Percentiles rank a stretch among this genome's conserved stretches.
Conservation (phyloP, 2,113 vertebrate genomes). For the Chloroceryle aenea region DNA sequence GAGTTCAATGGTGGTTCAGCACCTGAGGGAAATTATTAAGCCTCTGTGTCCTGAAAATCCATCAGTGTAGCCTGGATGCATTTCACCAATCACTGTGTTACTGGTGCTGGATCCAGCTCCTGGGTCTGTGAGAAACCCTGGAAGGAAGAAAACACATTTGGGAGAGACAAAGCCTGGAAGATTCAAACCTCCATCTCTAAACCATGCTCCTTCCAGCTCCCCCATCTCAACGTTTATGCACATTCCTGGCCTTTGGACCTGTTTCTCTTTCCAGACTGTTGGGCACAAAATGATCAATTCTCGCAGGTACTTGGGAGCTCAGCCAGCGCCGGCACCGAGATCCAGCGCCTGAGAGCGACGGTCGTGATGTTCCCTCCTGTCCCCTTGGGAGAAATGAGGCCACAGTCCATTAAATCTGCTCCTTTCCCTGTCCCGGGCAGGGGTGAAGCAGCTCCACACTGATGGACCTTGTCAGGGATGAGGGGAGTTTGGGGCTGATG, state of each 20-base stretch:
- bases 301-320: neutral
- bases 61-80: rapidly evolving
- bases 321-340: neutral
- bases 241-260: neutral
- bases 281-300: neutral
- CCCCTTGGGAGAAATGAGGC: neutral
- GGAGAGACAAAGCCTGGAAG: neutral
- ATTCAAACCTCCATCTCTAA: neutral
- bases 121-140: neutral
- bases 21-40: neutral
- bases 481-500: neutral
- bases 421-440: neutral
- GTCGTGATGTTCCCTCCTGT: neutral
- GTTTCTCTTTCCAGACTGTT: constrained; percentile 1
- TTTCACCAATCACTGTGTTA: neutral
- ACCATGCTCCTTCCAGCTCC: neutral
- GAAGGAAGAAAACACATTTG: neutral
- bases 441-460: neutral
- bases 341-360: rapidly evolving
- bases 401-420: neutral
- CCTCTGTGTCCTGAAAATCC: neutral
- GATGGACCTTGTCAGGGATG: neutral
- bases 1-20: neutral
- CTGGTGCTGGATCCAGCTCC: neutral
- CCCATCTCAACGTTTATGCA: rapidly evolving